Evolutionary conservation across 1,140 invertebrate species (phyloP).

Genomic region (Drosophila asahinai): DNA sequence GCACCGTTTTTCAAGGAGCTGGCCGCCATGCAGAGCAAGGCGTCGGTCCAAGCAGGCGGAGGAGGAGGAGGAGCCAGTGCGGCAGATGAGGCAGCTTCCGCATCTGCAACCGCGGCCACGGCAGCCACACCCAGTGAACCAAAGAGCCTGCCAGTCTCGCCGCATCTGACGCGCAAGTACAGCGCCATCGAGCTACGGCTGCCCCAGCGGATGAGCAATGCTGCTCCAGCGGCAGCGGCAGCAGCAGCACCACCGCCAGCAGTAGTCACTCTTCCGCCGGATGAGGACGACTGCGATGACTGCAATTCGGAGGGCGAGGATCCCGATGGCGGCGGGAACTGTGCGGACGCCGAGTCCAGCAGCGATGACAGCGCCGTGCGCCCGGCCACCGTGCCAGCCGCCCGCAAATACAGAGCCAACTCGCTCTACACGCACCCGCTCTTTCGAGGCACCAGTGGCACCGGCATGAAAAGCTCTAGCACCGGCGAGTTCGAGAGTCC

Average conservation of each 20-base stretch:
- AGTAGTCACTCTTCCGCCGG: slow-evolving; percentile 6
- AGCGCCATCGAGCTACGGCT: slow-evolving; percentile 70
- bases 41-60: slow-evolving; percentile 17
- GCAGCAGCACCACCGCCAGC: slow-evolving; percentile 12
- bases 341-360: slow-evolving; percentile 80
- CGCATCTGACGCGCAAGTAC: slow-evolving; percentile 83
- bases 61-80: slow-evolving; percentile 19
- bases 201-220: slow-evolving; percentile 54
- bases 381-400: slow-evolving; percentile 53
- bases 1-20: slow-evolving; percentile 86
- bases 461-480: slow-evolving; percentile 51
- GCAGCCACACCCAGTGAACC: slow-evolving; percentile 71
- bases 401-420: slow-evolving; percentile 80
- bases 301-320: slow-evolving; percentile 71
- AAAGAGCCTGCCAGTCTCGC: slow-evolving; percentile 86
- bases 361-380: slow-evolving; percentile 79
- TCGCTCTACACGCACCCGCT: slow-evolving; percentile 75
- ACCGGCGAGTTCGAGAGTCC: slow-evolving; percentile 46
- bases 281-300: slow-evolving; percentile 75
- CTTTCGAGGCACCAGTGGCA: slow-evolving; percentile 63
- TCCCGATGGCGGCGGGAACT: slow-evolving; percentile 78
- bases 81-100: slow-evolving; percentile 11
- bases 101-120: slow-evolving; percentile 1
- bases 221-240: slow-evolving; percentile 3
- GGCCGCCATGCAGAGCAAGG: slow-evolving; percentile 65